phyloP scores from a whole-genome alignment of 2,888 invertebrate genomes.

The Troides helena region DNA sequence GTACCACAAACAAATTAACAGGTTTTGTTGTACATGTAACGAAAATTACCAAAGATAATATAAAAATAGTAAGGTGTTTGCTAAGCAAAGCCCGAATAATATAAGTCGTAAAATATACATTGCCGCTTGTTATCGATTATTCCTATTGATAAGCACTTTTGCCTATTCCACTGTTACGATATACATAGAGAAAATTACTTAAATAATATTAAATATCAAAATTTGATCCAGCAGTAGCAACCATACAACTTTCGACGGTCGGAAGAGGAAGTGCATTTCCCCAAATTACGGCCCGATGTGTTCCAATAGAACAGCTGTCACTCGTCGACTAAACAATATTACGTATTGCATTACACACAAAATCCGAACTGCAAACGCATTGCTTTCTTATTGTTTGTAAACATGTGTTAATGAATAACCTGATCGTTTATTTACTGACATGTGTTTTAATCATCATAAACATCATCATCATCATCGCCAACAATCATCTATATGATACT shows the following conservation, averaged over 20 bases:
- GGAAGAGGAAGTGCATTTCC: slow-evolving; percentile 24
- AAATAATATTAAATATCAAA: slow-evolving; percentile 2
- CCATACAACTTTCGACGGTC: slow-evolving; percentile 22
- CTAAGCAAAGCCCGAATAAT: too few relatives aligned
- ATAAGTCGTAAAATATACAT: neutral
- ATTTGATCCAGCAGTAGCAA: slow-evolving; percentile 16
- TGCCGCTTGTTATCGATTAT: neutral
- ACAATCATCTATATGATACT: neutral
- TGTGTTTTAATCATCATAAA: slow-evolving; percentile 5
- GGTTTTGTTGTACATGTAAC: too few relatives aligned
- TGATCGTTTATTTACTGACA: slow-evolving; percentile 23
- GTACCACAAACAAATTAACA: neutral
- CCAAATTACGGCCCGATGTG: slow-evolving; percentile 1
- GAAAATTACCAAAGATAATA: too few relatives aligned
- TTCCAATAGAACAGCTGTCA: slow-evolving; percentile 26
- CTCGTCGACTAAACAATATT: slow-evolving; percentile 14
- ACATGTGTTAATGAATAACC: slow-evolving; percentile 16
- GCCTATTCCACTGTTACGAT: neutral
- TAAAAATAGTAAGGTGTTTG: too few relatives aligned
- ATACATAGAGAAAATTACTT: neutral
- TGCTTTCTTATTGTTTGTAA: slow-evolving; percentile 21
- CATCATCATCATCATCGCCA: neutral
- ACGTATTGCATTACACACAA: slow-evolving; percentile 22
- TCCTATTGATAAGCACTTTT: neutral
- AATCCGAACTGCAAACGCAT: slow-evolving; percentile 14